These are phyloP conservation scores for Nomada ruficornis DNA, from an alignment of 2,888 invertebrate genomes.

Conservation along the genomic window DNA sequence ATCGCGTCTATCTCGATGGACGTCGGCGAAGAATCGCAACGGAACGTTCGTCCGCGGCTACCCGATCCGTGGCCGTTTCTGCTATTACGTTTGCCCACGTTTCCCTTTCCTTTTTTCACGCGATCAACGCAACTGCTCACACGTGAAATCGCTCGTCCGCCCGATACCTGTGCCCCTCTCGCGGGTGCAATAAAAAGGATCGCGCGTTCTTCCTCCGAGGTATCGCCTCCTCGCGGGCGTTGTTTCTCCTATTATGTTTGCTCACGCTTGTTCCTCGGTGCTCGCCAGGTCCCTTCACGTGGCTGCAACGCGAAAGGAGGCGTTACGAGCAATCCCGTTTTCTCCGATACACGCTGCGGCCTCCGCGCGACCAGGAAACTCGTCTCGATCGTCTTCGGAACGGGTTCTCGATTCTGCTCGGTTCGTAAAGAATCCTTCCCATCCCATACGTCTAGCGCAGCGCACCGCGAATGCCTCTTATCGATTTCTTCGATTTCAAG, in stretches of 20 bases:
- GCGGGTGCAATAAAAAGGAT: slow-evolving; percentile 21
- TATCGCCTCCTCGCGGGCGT: slow-evolving; percentile 51
- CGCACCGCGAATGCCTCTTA: slow-evolving; percentile 50
- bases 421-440: slow-evolving; percentile 58
- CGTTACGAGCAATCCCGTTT: slow-evolving; percentile 74
- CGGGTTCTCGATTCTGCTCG: slow-evolving; percentile 72
- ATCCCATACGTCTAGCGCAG: slow-evolving; percentile 43
- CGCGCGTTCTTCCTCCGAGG: slow-evolving; percentile 18
- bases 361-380: slow-evolving; percentile 65
- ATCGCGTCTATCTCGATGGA: slow-evolving; percentile 20
- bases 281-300: slow-evolving; percentile 45
- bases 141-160: slow-evolving; percentile 66
- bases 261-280: slow-evolving; percentile 55
- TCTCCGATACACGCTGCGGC: slow-evolving; percentile 66
- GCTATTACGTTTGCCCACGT: slow-evolving; percentile 60
- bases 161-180: slow-evolving; percentile 14
- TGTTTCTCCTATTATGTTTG: slow-evolving; percentile 70
- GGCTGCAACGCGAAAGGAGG: slow-evolving; percentile 64
- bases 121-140: slow-evolving; percentile 70
- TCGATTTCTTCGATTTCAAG: slow-evolving; percentile 63
- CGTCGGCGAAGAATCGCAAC: not conserved
- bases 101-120: slow-evolving; percentile 56
- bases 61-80: slow-evolving; percentile 39
- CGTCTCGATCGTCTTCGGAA: slow-evolving; percentile 67
- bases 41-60: not conserved